Conservation (phyloP, 2,888 invertebrate species). For the Pomacea canaliculata region DNA sequence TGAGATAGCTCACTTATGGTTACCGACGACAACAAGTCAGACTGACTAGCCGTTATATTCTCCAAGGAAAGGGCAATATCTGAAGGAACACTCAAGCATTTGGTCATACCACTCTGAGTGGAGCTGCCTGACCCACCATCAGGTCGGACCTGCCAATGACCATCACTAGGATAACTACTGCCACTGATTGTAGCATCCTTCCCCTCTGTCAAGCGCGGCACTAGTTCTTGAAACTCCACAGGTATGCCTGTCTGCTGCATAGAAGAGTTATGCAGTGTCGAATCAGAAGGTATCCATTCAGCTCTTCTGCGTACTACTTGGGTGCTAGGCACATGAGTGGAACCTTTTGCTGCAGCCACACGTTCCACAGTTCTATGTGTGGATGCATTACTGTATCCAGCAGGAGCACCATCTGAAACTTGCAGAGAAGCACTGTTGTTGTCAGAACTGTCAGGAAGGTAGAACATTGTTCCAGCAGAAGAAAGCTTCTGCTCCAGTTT, state of each 20-base stretch:
- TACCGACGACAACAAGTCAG: constrained; percentile 58
- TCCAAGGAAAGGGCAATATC: constrained; percentile 63
- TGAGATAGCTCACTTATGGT: constrained; percentile 62
- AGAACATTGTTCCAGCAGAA: constrained; percentile 17
- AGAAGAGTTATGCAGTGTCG: constrained; percentile 8
- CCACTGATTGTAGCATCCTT: constrained; percentile 40
- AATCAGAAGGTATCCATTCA: constrained; percentile 28
- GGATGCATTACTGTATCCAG: neutral
- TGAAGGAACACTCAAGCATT: constrained; percentile 62
- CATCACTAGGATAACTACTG: constrained; percentile 55
- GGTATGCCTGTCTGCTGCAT: neutral
- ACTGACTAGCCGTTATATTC: constrained; percentile 57
- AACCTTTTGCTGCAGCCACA: neutral
- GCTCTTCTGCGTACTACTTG: constrained; percentile 23
- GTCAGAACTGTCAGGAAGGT: constrained; percentile 12
- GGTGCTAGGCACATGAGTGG: constrained; percentile 10
- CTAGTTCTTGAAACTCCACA: constrained; percentile 6
- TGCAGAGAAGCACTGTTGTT: constrained; percentile 3
- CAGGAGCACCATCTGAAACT: neutral
- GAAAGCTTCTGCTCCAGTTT: constrained; percentile 36
- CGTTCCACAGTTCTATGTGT: neutral
- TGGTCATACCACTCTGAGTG: constrained; percentile 42
- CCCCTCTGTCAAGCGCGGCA: neutral
- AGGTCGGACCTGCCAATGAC: neutral
- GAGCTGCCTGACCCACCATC: neutral